Base-by-base conservation (phyloP, 2,113 vertebrate genomes). In the Sardina pilchardus region DNA sequence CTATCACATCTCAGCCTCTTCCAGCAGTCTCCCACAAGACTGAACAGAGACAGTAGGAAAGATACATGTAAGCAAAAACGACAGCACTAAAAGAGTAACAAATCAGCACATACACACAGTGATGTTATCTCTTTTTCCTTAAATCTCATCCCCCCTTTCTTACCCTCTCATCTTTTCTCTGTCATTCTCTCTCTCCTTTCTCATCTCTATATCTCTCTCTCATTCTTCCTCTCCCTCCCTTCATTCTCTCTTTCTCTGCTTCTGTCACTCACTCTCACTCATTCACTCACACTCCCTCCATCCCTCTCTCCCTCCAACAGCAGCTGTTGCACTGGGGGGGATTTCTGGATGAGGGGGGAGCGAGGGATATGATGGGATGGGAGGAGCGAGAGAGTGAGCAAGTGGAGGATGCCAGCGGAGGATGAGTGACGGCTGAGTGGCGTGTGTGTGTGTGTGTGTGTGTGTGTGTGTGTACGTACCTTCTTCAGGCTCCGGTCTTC, bases 401-500 rank as follows among this genome's bases (percentile, higher is more conserved):
- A 56, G 17, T 63, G 56, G 24, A n/a, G 56, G 50, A 19, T 53
- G 50, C 50, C 9, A 56, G 14, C 21, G 16, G 6, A 47, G 56
- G 24, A 14, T 16, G n/a, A 26, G 16, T 50, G 5, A 0, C 21
- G 44, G 21, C n/a, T 16, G 24, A 39, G 34, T 48, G 19, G 85
- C 89, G 24, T 84, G 56, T 84, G 26, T 78, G 59, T 56, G 6
- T 4, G 87, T 67, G 30, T 84, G 78, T 86, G 34, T 87, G 82
- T 90, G 91, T 90, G 86, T 85, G 87, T 89, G 85, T 21, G 81
- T 78, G 59, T 88, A 87, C 93, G 91, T 96, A 98, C 97, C 97
- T 96, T 97, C 91, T 95, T 93, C 93, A 97, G 97, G 89, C 93
- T 97, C 92, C 96, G 97, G 91, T 97, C 97, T 93, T 99, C 98